These are phyloP conservation scores for Drosophila monieri DNA, from an alignment of 2,888 invertebrate genomes.

Conservation along the genomic window DNA sequence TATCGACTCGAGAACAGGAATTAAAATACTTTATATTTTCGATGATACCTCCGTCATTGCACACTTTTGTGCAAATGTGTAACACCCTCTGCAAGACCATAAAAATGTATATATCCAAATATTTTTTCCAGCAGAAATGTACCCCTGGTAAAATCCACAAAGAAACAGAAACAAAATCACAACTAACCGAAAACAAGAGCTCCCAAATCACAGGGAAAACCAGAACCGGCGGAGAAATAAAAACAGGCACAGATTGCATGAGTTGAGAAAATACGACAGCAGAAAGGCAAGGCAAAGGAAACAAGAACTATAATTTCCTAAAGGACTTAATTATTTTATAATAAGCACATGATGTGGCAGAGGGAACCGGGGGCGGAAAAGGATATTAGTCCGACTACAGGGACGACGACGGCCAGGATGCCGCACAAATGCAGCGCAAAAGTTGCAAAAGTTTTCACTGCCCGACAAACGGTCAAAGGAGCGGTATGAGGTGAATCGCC, in stretches of 20 bases:
- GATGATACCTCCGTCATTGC: too few relatives aligned
- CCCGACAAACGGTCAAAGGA: conserved; percentile 51
- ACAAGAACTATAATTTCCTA: conserved; percentile 78
- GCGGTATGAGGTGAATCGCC: conserved; percentile 24
- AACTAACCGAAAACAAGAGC: conserved; percentile 1
- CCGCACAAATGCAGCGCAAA: conserved; percentile 66
- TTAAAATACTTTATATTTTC: too few relatives aligned
- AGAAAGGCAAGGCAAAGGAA: conserved; percentile 39
- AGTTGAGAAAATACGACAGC: conserved; percentile 37
- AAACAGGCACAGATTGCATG: conserved; percentile 51
- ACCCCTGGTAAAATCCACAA: not conserved
- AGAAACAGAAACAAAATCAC: not conserved
- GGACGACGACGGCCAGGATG: conserved; percentile 45
- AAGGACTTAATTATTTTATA: conserved; percentile 82
- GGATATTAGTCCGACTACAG: conserved; percentile 15
- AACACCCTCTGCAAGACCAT: too few relatives aligned
- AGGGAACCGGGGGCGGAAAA: conserved; percentile 9
- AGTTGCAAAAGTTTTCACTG: conserved; percentile 62
- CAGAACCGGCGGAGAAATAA: conserved; percentile 16
- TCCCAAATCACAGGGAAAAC: conserved; percentile 26
- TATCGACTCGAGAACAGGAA: too few relatives aligned
- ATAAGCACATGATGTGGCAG: conserved; percentile 76
- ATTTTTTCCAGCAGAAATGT: not conserved
- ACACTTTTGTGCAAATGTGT: too few relatives aligned
- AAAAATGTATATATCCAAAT: too few relatives aligned